Evolutionary conservation across 1,140 invertebrate genomes (phyloP), one percentile per base, ranked within the genome.

Genomic region (Lasioglossum albipes): DNA sequence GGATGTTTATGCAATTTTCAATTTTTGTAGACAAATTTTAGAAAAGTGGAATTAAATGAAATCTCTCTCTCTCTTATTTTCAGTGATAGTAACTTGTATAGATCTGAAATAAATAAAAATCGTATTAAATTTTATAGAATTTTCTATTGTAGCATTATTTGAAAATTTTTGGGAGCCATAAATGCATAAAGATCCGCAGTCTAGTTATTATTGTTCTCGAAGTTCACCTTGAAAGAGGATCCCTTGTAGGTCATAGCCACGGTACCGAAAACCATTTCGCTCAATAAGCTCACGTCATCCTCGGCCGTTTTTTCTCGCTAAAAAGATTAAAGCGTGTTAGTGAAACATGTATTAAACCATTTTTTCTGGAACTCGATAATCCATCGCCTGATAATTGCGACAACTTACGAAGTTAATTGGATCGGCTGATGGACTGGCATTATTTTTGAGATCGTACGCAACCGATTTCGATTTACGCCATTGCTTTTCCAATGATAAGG

Each of bases 241-340:
- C 97, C 97, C 88, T 95, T 95, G 92, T 96, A 97, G 79, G 96
- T 96, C 95, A 98, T 97, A 0, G 97, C 96, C 45, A 97, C 96
- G 5, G 97, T 96, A 5, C 97, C 97, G 91, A 98, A 98, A 85
- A 98, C 96, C 96, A 98, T 97, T 94, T 98, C 97, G 83, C 97
- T 96, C 84, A 98, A 92, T 52, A 95, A 93, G 77, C 94, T 95
- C 20, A 96, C 95, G 92, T 98, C 97, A 65, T 95, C 93, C 82
- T 94, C 92, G n/a, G 93, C 83, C 27, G 87, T 81, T 62, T 89
- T 92, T 62, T 84, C 87, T 62, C 83, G 84, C 88, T 90, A 54
- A 75, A 84, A 91, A 68, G 27, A 75, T 76, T 78, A 41, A 27
- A 45, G 41, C 27, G 18, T 27, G 20, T 22, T 57, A 20, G 72